Evolutionary conservation across 1,140 invertebrate species (phyloP).

Genomic region (Vanessa tameamea): DNA sequence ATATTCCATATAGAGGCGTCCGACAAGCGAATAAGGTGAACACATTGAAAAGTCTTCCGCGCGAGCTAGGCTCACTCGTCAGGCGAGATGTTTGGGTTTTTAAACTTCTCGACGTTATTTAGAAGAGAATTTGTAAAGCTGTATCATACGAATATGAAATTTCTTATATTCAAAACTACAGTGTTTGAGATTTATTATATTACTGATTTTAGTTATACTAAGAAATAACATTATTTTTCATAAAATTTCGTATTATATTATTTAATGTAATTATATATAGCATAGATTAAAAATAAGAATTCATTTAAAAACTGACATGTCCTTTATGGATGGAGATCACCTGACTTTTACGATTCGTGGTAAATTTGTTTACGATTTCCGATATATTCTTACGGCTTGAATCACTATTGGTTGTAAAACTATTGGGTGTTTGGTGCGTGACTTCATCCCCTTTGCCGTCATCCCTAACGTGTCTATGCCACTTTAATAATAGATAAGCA

Average conservation of each 20-base stretch:
- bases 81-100: constrained; percentile 48
- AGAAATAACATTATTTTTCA: too few relatives aligned
- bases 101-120: constrained; percentile 40
- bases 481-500: constrained; percentile 39
- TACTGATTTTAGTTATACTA: too few relatives aligned
- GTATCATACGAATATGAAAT: too few relatives aligned
- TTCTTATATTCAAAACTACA: too few relatives aligned
- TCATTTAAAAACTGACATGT: neutral
- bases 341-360: constrained; percentile 51
- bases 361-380: constrained; percentile 42
- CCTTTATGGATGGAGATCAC: constrained; percentile 31
- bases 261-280: too few relatives aligned
- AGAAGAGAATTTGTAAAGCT: neutral
- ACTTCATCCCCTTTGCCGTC: constrained; percentile 46
- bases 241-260: too few relatives aligned
- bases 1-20: constrained; percentile 56
- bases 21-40: constrained; percentile 49
- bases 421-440: constrained; percentile 56
- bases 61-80: constrained; percentile 49
- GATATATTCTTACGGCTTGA: constrained; percentile 41
- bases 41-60: constrained; percentile 60
- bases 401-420: constrained; percentile 53
- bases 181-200: neutral
- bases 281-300: too few relatives aligned
- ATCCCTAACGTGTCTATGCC: constrained; percentile 35